Percentiles rank a stretch among this genome's conserved stretches.
Evolutionary conservation across 2,888 invertebrate species (phyloP).

Genomic region (Trissonchulus latispiculum): DNA sequence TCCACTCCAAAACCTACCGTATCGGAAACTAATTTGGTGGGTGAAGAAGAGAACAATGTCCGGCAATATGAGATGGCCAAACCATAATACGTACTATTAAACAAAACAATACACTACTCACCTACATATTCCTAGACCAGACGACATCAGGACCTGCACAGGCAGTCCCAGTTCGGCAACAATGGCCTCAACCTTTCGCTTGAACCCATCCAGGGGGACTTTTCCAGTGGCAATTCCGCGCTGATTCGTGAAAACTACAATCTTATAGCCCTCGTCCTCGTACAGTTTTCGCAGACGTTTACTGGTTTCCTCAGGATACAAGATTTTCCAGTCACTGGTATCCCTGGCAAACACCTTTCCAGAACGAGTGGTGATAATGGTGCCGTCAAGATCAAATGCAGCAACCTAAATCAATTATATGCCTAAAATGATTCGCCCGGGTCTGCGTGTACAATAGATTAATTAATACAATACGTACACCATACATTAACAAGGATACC

Average conservation of each 20-base stretch:
- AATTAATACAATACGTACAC: no score
- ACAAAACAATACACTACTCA: no score
- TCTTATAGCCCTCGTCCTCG: slow-evolving; percentile 56
- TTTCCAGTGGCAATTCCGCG: slow-evolving; percentile 56
- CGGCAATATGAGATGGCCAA: no score
- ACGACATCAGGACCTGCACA: slow-evolving; percentile 43
- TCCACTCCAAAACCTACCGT: no score
- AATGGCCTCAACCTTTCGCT: slow-evolving; percentile 67
- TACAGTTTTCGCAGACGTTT: slow-evolving; percentile 52
- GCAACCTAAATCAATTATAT: slow-evolving; percentile 59
- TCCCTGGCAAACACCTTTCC: slow-evolving; percentile 75
- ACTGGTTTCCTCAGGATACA: slow-evolving; percentile 55
- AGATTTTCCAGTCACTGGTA: slow-evolving; percentile 71
- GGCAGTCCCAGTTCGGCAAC: slow-evolving; percentile 53
- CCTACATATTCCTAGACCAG: slow-evolving; percentile 30
- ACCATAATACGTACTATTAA: no score
- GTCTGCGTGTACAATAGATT: no score
- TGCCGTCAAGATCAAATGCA: slow-evolving; percentile 86
- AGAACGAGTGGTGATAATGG: slow-evolving; percentile 78
- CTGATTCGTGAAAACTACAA: slow-evolving; percentile 89
- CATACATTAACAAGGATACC: no score
- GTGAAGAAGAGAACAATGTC: no score
- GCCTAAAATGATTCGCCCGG: no score
- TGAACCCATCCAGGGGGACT: slow-evolving; percentile 52
- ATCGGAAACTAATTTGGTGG: no score